These are phyloP conservation scores for Sesia bembeciformis DNA, from an alignment of 2,888 invertebrate species.

Conservation along the genomic window DNA sequence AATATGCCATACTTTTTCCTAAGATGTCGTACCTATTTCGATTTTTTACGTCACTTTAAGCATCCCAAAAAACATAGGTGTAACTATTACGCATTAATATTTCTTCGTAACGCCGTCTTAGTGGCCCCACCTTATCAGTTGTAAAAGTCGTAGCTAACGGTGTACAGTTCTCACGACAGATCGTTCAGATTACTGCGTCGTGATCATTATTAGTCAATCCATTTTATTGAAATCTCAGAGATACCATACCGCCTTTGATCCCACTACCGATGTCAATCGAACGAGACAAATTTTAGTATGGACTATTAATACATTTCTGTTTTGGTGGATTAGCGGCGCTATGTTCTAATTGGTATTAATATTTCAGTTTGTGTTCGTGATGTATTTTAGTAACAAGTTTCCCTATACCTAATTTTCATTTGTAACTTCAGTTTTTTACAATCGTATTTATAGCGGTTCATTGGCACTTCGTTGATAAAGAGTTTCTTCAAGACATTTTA, in stretches of 20 bases:
- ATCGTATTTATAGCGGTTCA: no score
- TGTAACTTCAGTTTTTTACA: no score
- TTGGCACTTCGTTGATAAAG: no score
- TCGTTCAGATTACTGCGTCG: slow-evolving; percentile 46
- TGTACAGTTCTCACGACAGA: slow-evolving; percentile 67
- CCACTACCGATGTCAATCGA: slow-evolving; percentile 44
- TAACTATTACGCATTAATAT: no score
- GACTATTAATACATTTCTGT: not conserved
- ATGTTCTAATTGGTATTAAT: not conserved
- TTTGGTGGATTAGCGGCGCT: not conserved
- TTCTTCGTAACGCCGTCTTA: slow-evolving; percentile 3
- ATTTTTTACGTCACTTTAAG: no score
- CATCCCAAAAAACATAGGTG: no score
- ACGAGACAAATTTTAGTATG: not conserved
- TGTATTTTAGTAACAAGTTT: not conserved
- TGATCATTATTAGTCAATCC: slow-evolving; percentile 69
- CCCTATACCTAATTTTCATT: no score
- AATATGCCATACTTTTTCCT: no score
- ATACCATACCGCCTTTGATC: slow-evolving; percentile 54
- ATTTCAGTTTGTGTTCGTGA: not conserved
- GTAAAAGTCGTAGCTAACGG: slow-evolving; percentile 62
- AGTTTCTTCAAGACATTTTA: no score
- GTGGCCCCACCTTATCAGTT: slow-evolving; percentile 35
- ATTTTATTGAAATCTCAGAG: slow-evolving; percentile 55
- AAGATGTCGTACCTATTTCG: no score